These are phyloP conservation scores for Furcifer pardalis DNA, from an alignment of 2,797 vertebrate species.

Conservation along the genomic window DNA sequence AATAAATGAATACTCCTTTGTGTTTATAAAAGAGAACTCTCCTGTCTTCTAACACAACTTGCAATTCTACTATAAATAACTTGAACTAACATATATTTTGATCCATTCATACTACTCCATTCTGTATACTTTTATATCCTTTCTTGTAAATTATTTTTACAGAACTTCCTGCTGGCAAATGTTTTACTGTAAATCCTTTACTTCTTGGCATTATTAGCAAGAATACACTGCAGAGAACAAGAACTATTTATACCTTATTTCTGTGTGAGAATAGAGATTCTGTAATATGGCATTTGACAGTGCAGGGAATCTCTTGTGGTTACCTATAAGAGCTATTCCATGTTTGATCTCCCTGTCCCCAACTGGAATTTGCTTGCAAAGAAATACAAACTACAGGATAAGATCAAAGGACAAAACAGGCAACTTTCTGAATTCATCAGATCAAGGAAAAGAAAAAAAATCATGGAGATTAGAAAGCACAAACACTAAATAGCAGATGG, in stretches of 20 bases:
- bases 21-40: too few species aligned
- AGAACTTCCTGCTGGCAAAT: background rate
- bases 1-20: too few species aligned
- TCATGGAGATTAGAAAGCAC: background rate
- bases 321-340: background rate
- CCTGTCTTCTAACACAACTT: too few species aligned
- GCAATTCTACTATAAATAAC: background rate
- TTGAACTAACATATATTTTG: background rate
- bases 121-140: background rate
- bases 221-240: background rate
- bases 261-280: background rate
- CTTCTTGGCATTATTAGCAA: background rate
- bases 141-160: background rate
- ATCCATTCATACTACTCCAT: background rate
- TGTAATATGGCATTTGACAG: background rate
- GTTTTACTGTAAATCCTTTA: background rate
- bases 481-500: background rate
- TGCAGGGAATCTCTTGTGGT: background rate
- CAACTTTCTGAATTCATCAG: background rate
- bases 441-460: background rate
- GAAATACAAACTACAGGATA: background rate
- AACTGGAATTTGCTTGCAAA: background rate
- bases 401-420: background rate
- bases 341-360: background rate
- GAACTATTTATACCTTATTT: slow-evolving; percentile 5